Evolutionary conservation across 2,797 vertebrate species (phyloP), one percentile per base, ranked within the genome.

Genomic region (Urosaurus nigricauda): DNA sequence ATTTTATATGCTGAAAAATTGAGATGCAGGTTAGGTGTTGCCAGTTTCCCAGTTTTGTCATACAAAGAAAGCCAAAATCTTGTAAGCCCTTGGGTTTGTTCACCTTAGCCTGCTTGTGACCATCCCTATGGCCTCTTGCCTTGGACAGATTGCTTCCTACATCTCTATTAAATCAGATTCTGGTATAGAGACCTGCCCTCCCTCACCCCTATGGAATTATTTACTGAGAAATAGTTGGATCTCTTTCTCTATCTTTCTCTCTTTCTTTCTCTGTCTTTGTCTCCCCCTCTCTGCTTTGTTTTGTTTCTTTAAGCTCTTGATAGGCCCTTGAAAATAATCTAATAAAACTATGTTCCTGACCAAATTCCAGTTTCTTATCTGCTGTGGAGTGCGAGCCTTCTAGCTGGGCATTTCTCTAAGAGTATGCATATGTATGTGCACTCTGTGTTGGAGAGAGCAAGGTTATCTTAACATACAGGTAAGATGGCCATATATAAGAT

Each of bases 281-380:
- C 47, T 9, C 47, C 65, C 65, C 65, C 43, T n/a, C 32, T 43
- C 40, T 19, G 58, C 47, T 81, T 56, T 56, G 14, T 11, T 79
- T 58, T 60, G 37, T 79, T 65, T 51, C 16, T 85, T 63, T 71
- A 83, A 78, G 29, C 70, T 78, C 78, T 89, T 80, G 32, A 5
- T 78, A 83, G 71, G 21, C 77, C 88, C 71, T 82, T 89, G 71
- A 78, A 74, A 86, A 77, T 83, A 83, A 86, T 70, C 88, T 86
- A 86, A 89, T 86, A 86, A 86, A 86, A 81, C 26, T 68, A 65
- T 7, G 47, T 81, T 83, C 84, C 71, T 83, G 84, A 86, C 43
- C 88, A 83, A 86, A 56, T 82, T 83, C 60, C 70, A 86, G 60
- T 83, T 82, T 51, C n/a, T 86, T 89, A 89, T 89, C 84, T 89